These are phyloP conservation scores for Cynodonichthys magdalenae DNA, from an alignment of 2,797 vertebrate genomes.

Conservation along the genomic window DNA sequence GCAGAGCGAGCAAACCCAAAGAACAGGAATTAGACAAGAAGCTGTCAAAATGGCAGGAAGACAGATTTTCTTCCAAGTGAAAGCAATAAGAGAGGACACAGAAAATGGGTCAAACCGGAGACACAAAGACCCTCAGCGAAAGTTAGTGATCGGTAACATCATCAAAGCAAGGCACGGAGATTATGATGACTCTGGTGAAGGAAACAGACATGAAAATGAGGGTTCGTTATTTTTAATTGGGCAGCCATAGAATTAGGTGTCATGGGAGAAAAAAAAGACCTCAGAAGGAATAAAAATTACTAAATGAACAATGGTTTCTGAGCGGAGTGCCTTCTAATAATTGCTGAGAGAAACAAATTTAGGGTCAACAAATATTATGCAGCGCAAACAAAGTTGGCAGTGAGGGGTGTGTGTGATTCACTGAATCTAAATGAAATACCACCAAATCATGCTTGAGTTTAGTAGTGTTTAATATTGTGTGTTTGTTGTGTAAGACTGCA, in stretches of 20 bases:
- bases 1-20: constrained; percentile 73
- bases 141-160: constrained; percentile 66
- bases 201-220: constrained; percentile 53
- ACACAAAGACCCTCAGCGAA: constrained; percentile 53
- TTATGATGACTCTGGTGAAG: constrained; percentile 52
- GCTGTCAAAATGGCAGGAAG: constrained; percentile 55
- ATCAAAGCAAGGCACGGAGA: constrained; percentile 63
- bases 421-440: neutral
- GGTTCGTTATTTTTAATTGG: constrained; percentile 75
- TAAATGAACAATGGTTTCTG: constrained; percentile 28
- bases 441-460: neutral
- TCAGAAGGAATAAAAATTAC: constrained; percentile 3
- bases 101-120: constrained; percentile 57
- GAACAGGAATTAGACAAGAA: constrained; percentile 66
- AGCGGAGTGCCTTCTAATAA: constrained; percentile 6
- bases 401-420: too few species aligned
- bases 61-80: constrained; percentile 55
- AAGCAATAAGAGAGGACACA: constrained; percentile 58
- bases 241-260: constrained; percentile 1
- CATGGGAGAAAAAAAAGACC: constrained; percentile 12
- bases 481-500: neutral
- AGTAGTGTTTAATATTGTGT: neutral
- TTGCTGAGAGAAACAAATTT: too few species aligned
- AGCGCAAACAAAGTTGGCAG: neutral
- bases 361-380: neutral